These are phyloP conservation scores for Drosophila austrosaltans DNA, from an alignment of 2,888 invertebrate genomes.

Conservation along the genomic window DNA sequence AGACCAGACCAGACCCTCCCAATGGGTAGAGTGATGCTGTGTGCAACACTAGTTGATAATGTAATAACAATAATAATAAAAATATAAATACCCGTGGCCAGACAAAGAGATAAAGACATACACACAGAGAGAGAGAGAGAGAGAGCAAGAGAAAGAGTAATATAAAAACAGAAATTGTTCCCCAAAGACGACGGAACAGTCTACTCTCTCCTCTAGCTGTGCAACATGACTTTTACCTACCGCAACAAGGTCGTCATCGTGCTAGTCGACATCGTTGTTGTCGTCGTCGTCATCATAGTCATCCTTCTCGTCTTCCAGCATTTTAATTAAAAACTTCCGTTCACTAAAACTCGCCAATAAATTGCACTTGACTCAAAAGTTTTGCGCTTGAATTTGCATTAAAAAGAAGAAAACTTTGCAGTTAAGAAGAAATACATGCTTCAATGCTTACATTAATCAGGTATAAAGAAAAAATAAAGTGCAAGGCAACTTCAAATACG, in stretches of 20 bases:
- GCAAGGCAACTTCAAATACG: neutral
- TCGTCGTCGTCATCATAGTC: conserved; percentile 21
- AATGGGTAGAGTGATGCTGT: conserved; percentile 46
- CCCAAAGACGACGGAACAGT: neutral
- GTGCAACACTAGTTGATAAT: conserved; percentile 66
- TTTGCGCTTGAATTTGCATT: conserved; percentile 44
- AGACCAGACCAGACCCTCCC: neutral
- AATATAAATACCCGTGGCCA: conserved; percentile 34
- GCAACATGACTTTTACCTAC: conserved; percentile 40
- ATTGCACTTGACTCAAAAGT: conserved; percentile 62
- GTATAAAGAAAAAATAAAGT: neutral
- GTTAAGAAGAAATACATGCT: conserved; percentile 43
- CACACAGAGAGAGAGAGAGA: neutral
- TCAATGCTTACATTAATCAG: conserved; percentile 60
- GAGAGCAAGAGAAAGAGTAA: neutral
- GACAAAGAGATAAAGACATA: conserved; percentile 20
- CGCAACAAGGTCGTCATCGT: conserved; percentile 43
- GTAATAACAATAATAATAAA: conserved; percentile 69
- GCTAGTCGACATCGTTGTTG: conserved; percentile 20
- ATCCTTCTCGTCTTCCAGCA: conserved; percentile 5
- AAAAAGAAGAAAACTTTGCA: neutral
- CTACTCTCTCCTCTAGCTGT: neutral
- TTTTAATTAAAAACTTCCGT: conserved; percentile 72
- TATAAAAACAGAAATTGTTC: conserved; percentile 1
- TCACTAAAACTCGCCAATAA: conserved; percentile 40